Evolutionary conservation across 1,140 invertebrate species (phyloP), one percentile per base, ranked within the genome.

Genomic region (Amphibalanus amphitrite): DNA sequence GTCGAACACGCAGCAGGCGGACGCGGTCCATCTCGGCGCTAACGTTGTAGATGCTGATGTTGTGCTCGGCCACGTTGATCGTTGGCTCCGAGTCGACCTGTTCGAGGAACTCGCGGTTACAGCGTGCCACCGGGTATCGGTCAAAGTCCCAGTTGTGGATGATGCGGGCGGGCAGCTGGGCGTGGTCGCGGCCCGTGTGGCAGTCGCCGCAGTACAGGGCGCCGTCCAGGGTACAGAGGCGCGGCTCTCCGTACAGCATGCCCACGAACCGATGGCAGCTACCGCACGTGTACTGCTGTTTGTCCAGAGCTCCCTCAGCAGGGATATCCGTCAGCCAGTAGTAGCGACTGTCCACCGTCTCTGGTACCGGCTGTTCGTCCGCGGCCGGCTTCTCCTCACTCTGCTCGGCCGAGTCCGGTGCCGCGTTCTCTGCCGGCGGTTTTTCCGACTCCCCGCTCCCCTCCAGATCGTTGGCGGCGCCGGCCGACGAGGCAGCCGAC

Each of bases 61-160:
- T 59, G 10, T 20, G 13, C 47, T 59, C 47, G 13, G 47, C 10
- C 47, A 59, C 6, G 47, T 59, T 59, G 47, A 59, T 59, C 1
- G 17, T 20, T 20, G 47, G 47, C 47, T 13, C 20, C 10, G 6
- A 8, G 47, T 59, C 47, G 10, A 59, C 20, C 13, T 23, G 47
- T 20, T 59, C 47, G 6, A 59, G 6, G 13, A 59, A 23, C 47
- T 59, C 47, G 47, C 47, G 47, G 47, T 20, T 59, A 20, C 47
- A 23, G 13, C 13, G 13, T 13, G 47, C 47, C 65, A 95, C 89
- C 71, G 86, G 82, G 80, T 94, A 92, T 73, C 86, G 85, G 74
- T 87, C 87, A 76, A 96, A 92, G 79, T 97, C 94, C 93, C 94
- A 97, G 79, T 97, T 97, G 77, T 92, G 88, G 68, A 97, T 85